Evolutionary conservation across 2,888 invertebrate genomes (phyloP), one percentile per base, ranked within the genome.

Genomic region (Lochmaea crataegi): DNA sequence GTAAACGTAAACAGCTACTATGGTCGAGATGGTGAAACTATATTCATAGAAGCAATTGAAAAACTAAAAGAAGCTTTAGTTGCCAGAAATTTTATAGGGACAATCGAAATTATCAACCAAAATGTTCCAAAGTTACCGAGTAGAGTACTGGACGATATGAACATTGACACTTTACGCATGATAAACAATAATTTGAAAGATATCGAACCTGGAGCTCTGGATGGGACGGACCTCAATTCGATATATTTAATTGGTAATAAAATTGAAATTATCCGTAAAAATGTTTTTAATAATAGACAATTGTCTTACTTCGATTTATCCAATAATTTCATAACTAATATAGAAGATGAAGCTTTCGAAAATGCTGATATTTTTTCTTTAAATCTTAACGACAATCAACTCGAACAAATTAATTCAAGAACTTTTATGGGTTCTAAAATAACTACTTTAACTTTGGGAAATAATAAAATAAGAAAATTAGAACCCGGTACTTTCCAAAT

Each of bases 271-370:
- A 53, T 53, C 26, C 26, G 10, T n/a, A 58, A 58, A n/a, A 32
- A 12, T n/a, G 9, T 58, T 9, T 58, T 58, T 12, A 32, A 58
- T 12, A 12, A 58, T 12, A 58, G n/a, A 10, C 7, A 26, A 26
- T 38, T 58, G 12, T 58, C 38, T 32, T 14, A 58, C 2, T 6
- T 58, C 6, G 12, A 5, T 32, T 12, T 58, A 14, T 26, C 58
- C n/a, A 58, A 58, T n/a, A 58, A 58, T n/a, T n/a, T 14, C 7
- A 58, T 58, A 11, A 32, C 38, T 5, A 32, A 14, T 11, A 58
- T 58, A 3, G 58, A 58, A 38, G 58, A 58, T 4, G 58, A n/a
- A 32, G 26, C 38, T 26, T 58, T 58, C 11, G 58, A 58, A 14
- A 58, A 14, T 0, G 32, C 38, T 12, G 58, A 58, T 32, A 14